A percentile compares a stretch with the other conserved stretches of the same genome.
Evolutionary conservation across 1,140 invertebrate genomes (phyloP).

Genomic region (Atta colombica): DNA sequence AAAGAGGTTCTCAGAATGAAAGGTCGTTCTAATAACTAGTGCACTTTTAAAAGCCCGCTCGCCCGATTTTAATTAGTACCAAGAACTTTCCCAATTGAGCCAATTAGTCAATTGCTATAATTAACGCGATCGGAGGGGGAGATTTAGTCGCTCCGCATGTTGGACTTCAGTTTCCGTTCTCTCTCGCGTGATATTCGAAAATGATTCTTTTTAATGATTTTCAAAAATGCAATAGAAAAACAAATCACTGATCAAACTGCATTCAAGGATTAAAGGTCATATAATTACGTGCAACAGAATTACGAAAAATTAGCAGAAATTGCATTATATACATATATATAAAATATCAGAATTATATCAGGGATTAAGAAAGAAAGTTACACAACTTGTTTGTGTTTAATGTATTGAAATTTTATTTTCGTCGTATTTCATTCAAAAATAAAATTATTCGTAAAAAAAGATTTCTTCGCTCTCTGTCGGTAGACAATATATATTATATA

Average conservation of each 20-base stretch:
- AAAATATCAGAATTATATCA: not conserved
- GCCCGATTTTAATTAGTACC: constrained; percentile 77
- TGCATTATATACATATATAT: not conserved
- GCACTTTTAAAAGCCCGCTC: constrained; percentile 64
- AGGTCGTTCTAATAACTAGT: constrained; percentile 54
- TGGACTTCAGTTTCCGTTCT: constrained; percentile 53
- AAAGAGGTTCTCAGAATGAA: constrained; percentile 47
- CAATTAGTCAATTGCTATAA: constrained; percentile 83
- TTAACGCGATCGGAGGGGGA: constrained; percentile 68
- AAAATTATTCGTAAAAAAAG: constrained; percentile 87
- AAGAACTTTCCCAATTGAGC: constrained; percentile 82
- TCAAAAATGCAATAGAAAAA: not conserved
- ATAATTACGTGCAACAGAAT: not conserved
- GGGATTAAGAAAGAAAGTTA: constrained; percentile 55
- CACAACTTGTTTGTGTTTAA: constrained; percentile 72
- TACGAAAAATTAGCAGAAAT: not conserved
- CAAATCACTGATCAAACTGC: not conserved
- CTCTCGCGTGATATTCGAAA: not conserved
- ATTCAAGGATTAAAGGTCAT: not conserved
- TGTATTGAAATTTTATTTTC: constrained; percentile 85
- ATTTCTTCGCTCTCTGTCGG: constrained; percentile 79
- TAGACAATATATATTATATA: constrained; percentile 80
- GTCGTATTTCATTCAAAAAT: constrained; percentile 86
- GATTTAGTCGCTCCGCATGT: not conserved
- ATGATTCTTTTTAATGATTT: not conserved